phyloP scores from a whole-genome alignment of 2,797 vertebrate genomes.

The Clarias platycephalus region DNA sequence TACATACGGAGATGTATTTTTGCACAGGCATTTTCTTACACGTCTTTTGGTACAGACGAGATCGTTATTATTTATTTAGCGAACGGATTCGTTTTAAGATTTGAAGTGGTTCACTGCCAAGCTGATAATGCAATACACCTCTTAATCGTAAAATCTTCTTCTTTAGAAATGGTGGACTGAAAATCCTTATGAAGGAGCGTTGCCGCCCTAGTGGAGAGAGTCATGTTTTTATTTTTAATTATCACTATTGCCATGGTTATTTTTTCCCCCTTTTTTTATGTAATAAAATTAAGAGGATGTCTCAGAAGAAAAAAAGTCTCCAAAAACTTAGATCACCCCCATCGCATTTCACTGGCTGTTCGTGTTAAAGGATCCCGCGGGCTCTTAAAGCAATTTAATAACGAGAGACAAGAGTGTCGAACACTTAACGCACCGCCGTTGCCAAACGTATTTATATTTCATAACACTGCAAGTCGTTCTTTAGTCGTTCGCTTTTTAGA shows the following conservation, averaged over 20 bases:
- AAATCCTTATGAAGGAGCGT: slow-evolving; percentile 65
- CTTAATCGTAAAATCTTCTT: slow-evolving; percentile 73
- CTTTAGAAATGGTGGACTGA: slow-evolving; percentile 64
- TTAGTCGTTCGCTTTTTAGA: slow-evolving; percentile 67
- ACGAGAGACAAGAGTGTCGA: slow-evolving; percentile 59
- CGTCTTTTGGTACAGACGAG: slow-evolving; percentile 97
- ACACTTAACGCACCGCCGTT: slow-evolving; percentile 68
- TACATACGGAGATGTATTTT: slow-evolving; percentile 99
- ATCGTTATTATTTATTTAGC: slow-evolving; percentile 98
- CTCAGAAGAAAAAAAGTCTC: background rate
- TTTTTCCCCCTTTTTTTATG: background rate
- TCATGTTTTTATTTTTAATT: slow-evolving; percentile 51
- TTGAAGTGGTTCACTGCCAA: slow-evolving; percentile 99
- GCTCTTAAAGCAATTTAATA: slow-evolving; percentile 15
- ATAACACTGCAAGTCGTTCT: slow-evolving; percentile 77
- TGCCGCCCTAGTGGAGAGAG: slow-evolving; percentile 69
- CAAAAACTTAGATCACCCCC: background rate
- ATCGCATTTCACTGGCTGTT: background rate
- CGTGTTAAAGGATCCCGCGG: background rate
- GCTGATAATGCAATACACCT: slow-evolving; percentile 88
- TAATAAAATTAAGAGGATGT: background rate
- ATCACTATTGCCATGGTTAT: slow-evolving; percentile 59
- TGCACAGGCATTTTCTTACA: slow-evolving; percentile 99
- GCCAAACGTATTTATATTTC: slow-evolving; percentile 80
- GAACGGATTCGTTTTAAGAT: slow-evolving; percentile 81